Base-by-base conservation (phyloP, 64 coral and sea anemone genomes). In the Montipora cactus region DNA sequence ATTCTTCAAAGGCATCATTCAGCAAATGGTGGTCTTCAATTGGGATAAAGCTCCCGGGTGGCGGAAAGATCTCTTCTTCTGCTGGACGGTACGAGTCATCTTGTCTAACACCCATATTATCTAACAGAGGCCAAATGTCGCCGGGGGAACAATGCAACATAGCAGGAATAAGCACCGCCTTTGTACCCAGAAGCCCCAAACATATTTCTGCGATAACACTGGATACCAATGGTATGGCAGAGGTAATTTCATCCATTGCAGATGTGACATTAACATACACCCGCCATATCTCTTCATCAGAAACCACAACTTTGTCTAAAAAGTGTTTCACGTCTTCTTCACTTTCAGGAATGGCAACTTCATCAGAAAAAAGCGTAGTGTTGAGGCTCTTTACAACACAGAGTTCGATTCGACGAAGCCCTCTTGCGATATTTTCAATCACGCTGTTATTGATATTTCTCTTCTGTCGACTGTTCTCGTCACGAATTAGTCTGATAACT, bases 21-120 rank as follows among this genome's bases (percentile, higher is more conserved):
- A 93, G 47, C 7, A 93, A 76, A 12, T 93, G 92, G 16, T 93
- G 92, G 51, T 93, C 76, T 79, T 93, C 76, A 4, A 81, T 58
- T 44, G 92, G 92, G 69, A 93, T 81, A 13, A 93, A 93, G 46
- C 14, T 93, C 0, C 92, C 92, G 55, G 84, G 84, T 8, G 64
- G 75, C 20, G 92, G 92, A 15, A 93, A 68, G 3, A 78, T 75
- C 7, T 49, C 44, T 14, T 37, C 69, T 11, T 66, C 49, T 10
- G 62, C 44, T 69, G 83, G 73, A n/a, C 68, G 58, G 28, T 88
- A 93, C 28, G 92, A 81, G 23, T 93, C 92, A 49, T 93, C 92
- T 80, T 88, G 92, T 4, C 84, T 51, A 76, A 93, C 71, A 5
- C 25, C 13, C 62, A 23, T 15, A 1, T 47, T 0, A 59, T 93